phyloP scores from a whole-genome alignment of 2,113 vertebrate genomes.

The Zosterops hypoxanthus region DNA sequence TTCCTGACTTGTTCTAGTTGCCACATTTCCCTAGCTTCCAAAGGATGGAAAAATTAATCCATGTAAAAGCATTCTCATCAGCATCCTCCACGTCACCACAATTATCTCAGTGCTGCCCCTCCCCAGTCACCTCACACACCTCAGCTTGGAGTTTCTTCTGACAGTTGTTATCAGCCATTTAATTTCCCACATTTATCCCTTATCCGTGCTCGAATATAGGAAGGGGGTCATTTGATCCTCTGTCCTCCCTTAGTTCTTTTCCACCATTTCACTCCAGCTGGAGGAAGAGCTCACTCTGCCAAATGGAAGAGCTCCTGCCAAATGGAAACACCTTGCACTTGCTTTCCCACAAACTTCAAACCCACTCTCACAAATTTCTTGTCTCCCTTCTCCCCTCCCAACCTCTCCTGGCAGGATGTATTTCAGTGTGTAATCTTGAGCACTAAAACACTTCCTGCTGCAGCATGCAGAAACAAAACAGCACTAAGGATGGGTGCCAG shows the following conservation, averaged over 20 bases:
- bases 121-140: neutral
- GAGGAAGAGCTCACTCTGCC: neutral
- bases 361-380: neutral
- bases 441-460: neutral
- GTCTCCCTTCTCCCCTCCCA: neutral
- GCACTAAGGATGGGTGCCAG: neutral
- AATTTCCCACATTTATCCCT: neutral
- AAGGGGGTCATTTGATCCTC: neutral
- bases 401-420: neutral
- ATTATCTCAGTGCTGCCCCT: neutral
- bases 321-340: neutral
- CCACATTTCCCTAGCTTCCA: neutral
- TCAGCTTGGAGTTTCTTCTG: neutral
- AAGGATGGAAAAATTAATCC: neutral
- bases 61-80: neutral
- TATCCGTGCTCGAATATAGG: neutral
- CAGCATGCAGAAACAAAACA: neutral
- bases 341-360: neutral
- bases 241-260: neutral
- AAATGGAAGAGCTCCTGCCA: neutral
- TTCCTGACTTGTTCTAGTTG: neutral
- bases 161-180: neutral
- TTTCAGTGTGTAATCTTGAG: neutral
- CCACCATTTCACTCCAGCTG: neutral
- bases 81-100: rapidly evolving